Conservation (phyloP, 2,113 vertebrate genomes). For the Paracanthobrama guichenoti region DNA sequence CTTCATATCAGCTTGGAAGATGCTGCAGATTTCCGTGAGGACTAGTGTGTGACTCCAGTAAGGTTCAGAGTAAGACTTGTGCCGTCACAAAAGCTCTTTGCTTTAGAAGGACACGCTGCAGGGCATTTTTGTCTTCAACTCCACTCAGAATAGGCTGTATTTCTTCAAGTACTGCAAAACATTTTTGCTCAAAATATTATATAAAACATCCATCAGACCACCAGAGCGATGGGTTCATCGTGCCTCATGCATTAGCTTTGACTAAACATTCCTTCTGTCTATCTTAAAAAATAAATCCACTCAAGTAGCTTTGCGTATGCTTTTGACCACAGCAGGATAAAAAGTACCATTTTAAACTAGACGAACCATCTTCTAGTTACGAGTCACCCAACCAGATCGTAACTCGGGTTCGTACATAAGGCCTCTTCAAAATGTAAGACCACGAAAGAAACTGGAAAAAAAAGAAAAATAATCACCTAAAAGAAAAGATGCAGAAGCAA, state of each 20-base stretch:
- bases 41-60: constrained; percentile 69
- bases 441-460: constrained; percentile 65
- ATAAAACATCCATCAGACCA: constrained; percentile 68
- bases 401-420: constrained; percentile 76
- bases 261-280: constrained; percentile 74
- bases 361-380: constrained; percentile 66
- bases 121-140: constrained; percentile 64
- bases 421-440: constrained; percentile 81
- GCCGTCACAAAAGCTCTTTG: constrained; percentile 62
- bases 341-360: constrained; percentile 79
- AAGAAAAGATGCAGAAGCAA: constrained; percentile 49
- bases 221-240: constrained; percentile 61
- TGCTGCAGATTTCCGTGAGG: constrained; percentile 55
- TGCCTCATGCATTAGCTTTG: constrained; percentile 58
- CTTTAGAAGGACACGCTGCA: constrained; percentile 60
- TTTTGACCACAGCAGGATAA: constrained; percentile 79
- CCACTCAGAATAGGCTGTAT: constrained; percentile 75
- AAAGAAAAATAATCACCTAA: constrained; percentile 50
- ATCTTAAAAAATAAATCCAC: constrained; percentile 55
- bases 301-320: constrained; percentile 72
- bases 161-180: constrained; percentile 77
- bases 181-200: constrained; percentile 69
- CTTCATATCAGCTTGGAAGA: constrained; percentile 44
- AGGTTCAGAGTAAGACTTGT: constrained; percentile 60
- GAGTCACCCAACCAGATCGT: constrained; percentile 64